These are phyloP conservation scores for Monoplex corrugatus DNA, from an alignment of 2,888 invertebrate genomes.

Conservation along the genomic window DNA sequence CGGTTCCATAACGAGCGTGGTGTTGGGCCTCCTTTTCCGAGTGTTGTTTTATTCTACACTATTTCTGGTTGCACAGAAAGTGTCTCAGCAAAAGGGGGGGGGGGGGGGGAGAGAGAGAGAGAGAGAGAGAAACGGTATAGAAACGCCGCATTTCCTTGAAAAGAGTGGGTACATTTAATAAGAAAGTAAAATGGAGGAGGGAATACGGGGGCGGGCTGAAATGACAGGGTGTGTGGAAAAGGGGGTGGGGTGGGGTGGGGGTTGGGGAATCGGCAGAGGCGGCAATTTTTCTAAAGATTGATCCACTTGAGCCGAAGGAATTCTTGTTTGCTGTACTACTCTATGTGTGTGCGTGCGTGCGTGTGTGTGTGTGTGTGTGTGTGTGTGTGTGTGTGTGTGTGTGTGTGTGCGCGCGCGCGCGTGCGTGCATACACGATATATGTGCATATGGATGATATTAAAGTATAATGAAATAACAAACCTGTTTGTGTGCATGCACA, in stretches of 20 bases:
- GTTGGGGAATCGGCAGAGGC: background rate
- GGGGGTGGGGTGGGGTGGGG: background rate
- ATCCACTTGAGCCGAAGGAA: too few relatives aligned
- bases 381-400: background rate
- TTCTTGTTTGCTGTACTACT: too few relatives aligned
- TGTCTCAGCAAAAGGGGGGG: too few relatives aligned
- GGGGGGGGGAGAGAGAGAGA: too few relatives aligned
- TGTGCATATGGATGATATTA: too few relatives aligned
- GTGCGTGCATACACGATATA: background rate
- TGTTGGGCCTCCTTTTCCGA: background rate
- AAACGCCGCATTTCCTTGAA: background rate
- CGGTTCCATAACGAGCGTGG: background rate
- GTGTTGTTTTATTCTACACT: background rate
- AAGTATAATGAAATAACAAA: too few relatives aligned
- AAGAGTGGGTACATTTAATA: background rate
- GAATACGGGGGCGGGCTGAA: background rate
- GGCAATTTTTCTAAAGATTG: too few relatives aligned
- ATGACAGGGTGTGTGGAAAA: background rate
- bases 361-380: background rate
- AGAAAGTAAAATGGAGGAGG: background rate
- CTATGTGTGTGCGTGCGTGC: constrained; percentile 8
- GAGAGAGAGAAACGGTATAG: background rate
- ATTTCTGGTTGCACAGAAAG: background rate
- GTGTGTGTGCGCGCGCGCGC: background rate
- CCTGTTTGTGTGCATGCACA: too few relatives aligned